Evolutionary conservation across 2,888 invertebrate genomes (phyloP).

Genomic region (Bimastos eiseni): DNA sequence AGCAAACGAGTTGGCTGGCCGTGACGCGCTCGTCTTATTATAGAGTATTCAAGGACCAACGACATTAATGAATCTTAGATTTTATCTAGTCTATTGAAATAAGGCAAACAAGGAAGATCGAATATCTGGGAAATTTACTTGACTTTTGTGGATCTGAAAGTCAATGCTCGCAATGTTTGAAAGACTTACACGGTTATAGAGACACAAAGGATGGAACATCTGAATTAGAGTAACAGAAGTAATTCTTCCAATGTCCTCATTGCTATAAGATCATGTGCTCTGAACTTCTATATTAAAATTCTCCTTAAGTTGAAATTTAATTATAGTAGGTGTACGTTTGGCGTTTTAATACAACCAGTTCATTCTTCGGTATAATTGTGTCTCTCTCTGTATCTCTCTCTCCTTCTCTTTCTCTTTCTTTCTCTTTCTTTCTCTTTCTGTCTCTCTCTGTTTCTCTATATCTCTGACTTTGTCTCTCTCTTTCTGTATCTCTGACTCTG

Average conservation of each 20-base stretch:
- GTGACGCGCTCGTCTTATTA: neutral
- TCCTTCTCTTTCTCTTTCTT: neutral
- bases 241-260: neutral
- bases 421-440: neutral
- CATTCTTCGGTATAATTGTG: neutral
- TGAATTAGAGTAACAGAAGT: neutral
- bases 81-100: neutral
- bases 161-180: neutral
- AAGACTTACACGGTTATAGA: neutral
- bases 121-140: neutral
- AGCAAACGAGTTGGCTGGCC: neutral
- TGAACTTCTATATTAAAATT: neutral
- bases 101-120: neutral
- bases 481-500: no score
- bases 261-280: neutral
- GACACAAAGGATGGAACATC: neutral
- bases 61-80: neutral
- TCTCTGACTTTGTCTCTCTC: neutral
- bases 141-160: neutral
- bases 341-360: no score
- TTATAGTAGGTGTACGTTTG: no score
- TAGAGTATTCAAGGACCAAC: neutral
- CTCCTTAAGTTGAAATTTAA: neutral
- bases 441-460: neutral
- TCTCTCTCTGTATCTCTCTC: neutral